Percentiles rank a stretch among this genome's conserved stretches.
These are phyloP conservation scores for Rhinoraja longicauda DNA, from an alignment of 2,797 vertebrate genomes.

Conservation along the genomic window DNA sequence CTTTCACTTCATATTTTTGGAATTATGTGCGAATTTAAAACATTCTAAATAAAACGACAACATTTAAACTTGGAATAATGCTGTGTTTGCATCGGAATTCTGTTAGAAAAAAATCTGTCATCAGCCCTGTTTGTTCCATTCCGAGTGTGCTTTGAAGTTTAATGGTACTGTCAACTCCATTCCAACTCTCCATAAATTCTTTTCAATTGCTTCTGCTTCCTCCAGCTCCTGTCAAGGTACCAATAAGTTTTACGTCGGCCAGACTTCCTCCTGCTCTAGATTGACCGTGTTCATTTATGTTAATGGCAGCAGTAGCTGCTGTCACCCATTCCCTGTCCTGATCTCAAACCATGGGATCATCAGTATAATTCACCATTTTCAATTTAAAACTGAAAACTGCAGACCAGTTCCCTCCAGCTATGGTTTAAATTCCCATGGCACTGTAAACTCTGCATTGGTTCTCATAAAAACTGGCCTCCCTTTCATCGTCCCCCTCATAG, in stretches of 20 bases:
- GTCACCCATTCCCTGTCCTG: neutral
- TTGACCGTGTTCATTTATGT: neutral
- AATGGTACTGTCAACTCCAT: constrained; percentile 3
- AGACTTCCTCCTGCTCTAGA: neutral
- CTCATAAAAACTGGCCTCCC: neutral
- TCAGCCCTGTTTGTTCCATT: neutral
- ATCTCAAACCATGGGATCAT: neutral
- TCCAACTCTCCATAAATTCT: constrained; percentile 18
- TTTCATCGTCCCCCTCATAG: neutral
- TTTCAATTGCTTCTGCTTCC: constrained; percentile 16
- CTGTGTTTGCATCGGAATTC: neutral
- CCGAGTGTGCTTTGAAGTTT: constrained; percentile 3
- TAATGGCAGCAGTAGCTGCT: neutral
- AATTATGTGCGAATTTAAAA: neutral
- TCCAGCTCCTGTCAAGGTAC: constrained; percentile 19
- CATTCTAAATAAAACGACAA: neutral
- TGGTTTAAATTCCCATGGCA: neutral
- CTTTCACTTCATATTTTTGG: neutral
- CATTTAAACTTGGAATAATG: neutral
- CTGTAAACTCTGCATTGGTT: neutral
- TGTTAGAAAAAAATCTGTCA: neutral
- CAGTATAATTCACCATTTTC: neutral
- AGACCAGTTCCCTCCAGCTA: neutral
- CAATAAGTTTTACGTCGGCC: neutral
- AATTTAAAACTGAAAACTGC: neutral